Evolutionary conservation across 2,113 vertebrate genomes (phyloP).

Genomic region (Entelurus aequoreus): DNA sequence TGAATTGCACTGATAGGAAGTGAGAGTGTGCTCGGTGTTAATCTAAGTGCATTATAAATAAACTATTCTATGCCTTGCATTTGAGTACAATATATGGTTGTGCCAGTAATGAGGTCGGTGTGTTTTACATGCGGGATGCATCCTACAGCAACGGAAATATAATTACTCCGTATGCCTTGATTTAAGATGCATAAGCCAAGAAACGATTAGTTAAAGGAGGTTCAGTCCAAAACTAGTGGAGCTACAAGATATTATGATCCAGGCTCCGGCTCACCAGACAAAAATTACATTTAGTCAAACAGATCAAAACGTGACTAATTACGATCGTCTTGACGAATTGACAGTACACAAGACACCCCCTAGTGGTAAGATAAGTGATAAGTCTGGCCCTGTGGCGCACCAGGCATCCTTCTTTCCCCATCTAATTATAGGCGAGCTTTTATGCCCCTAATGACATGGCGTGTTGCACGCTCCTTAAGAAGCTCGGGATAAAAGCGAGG

Average conservation of each 20-base stretch:
- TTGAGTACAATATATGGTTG: no score
- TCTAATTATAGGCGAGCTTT: conserved; percentile 65
- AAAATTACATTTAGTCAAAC: conserved; percentile 36
- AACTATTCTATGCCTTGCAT: no score
- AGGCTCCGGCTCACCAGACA: conserved; percentile 25
- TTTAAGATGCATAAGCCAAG: conserved; percentile 25
- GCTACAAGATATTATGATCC: conserved; percentile 14
- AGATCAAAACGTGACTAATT: conserved; percentile 47
- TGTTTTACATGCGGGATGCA: neutral
- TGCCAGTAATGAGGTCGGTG: neutral
- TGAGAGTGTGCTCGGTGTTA: no score
- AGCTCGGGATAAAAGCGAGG: conserved; percentile 59
- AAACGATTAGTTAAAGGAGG: conserved; percentile 28
- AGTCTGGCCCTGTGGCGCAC: conserved; percentile 54
- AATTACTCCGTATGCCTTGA: neutral
- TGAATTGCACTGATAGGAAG: no score
- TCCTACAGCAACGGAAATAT: neutral
- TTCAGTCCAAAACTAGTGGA: conserved; percentile 12
- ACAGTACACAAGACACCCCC: conserved; percentile 33
- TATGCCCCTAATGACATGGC: conserved; percentile 62
- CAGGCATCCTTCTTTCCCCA: conserved; percentile 53
- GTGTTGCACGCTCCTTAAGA: conserved; percentile 63
- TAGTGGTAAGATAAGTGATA: conserved; percentile 56
- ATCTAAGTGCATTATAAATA: no score
- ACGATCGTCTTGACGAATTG: conserved; percentile 57